Conservation (phyloP, 1,140 invertebrate species). For the Oppia nitens region DNA sequence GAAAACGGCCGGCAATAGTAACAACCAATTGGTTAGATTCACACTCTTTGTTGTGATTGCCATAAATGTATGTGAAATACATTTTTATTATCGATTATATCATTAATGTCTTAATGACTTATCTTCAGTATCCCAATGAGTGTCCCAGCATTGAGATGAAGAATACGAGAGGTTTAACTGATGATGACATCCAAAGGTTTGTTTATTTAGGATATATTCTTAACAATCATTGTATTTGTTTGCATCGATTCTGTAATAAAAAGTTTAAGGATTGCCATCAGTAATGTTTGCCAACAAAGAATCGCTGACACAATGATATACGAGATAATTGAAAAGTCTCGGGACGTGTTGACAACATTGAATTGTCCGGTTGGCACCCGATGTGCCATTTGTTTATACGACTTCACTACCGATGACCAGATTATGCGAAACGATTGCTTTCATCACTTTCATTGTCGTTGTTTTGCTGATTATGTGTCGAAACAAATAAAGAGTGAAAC, state of each 20-base stretch:
- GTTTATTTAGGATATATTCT: not conserved
- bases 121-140: conserved; percentile 2
- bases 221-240: not conserved
- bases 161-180: not conserved
- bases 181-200: not conserved
- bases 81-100: too few relatives aligned
- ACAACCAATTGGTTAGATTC: not conserved
- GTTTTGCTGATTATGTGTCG: conserved; percentile 7
- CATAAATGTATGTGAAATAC: too few relatives aligned
- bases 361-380: conserved; percentile 2
- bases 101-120: too few relatives aligned
- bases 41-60: not conserved
- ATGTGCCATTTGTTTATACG: conserved; percentile 10
- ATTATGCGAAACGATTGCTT: conserved; percentile 5
- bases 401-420: conserved; percentile 5
- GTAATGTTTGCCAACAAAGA: not conserved
- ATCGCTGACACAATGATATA: conserved; percentile 3
- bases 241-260: not conserved
- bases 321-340: not conserved
- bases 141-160: not conserved
- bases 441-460: conserved; percentile 11
- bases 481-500: not conserved
- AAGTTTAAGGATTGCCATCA: not conserved
- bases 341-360: not conserved
- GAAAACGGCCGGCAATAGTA: not conserved